These are phyloP conservation scores for Paedocypris micromegethes DNA, from an alignment of 2,797 vertebrate genomes.

Conservation along the genomic window DNA sequence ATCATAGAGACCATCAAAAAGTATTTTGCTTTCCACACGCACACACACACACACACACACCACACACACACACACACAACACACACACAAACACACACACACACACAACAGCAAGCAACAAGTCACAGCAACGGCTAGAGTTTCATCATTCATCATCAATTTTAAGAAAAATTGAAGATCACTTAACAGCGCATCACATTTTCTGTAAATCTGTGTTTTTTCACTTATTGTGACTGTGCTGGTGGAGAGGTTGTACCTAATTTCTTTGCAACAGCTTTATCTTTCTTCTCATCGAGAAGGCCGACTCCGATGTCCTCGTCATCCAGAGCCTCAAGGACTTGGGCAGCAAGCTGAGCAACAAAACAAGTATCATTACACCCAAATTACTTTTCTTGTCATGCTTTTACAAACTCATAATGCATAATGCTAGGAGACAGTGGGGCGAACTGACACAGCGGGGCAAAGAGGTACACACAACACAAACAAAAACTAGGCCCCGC, in stretches of 20 bases:
- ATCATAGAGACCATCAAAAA: neutral
- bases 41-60: neutral
- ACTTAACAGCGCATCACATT: no score
- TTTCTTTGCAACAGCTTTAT: conserved; percentile 81
- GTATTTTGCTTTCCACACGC: neutral
- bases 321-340: conserved; percentile 85
- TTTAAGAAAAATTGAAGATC: no score
- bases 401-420: neutral
- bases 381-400: no score
- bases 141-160: no score
- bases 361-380: conserved; percentile 15
- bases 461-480: no score
- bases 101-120: neutral
- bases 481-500: no score
- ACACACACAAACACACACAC: no score
- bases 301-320: conserved; percentile 84
- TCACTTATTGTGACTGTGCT: neutral
- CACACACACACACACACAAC: no score
- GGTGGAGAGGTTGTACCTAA: conserved; percentile 63
- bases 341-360: conserved; percentile 78
- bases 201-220: no score
- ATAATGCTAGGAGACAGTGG: no score
- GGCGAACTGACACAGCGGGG: no score
- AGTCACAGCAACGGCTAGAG: no score
- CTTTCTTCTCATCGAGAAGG: conserved; percentile 79